Evolutionary conservation across 2,797 vertebrate species (phyloP).

Genomic region (Darevskia nairensis): DNA sequence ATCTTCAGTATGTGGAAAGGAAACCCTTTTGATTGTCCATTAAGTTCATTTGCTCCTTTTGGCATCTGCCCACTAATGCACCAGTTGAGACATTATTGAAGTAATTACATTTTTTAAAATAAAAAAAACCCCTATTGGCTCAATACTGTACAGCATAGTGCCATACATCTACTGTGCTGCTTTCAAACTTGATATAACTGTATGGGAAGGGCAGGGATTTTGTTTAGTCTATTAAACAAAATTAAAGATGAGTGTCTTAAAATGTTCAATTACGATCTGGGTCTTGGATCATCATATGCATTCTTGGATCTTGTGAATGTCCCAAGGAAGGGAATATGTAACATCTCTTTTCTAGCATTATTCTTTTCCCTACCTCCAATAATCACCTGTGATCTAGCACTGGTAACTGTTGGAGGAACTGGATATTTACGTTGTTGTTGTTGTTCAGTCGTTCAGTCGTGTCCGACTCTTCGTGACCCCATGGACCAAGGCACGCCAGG

Average conservation of each 20-base stretch:
- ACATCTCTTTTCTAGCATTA: neutral
- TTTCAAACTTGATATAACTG: neutral
- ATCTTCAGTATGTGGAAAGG: conserved; percentile 30
- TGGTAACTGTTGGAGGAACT: neutral
- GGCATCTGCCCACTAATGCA: conserved; percentile 51
- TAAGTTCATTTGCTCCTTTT: conserved; percentile 53
- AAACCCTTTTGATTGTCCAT: conserved; percentile 11
- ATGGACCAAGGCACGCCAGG: too few species aligned
- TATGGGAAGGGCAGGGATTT: neutral
- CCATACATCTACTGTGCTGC: conserved; percentile 5
- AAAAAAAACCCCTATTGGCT: conserved; percentile 16
- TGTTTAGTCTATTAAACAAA: neutral
- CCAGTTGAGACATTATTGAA: neutral
- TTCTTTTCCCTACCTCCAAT: neutral
- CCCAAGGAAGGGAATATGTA: neutral
- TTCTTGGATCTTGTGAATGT: neutral
- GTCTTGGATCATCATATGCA: neutral
- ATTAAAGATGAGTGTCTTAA: neutral
- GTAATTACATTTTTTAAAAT: conserved; percentile 1
- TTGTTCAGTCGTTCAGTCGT: too few species aligned
- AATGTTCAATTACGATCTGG: neutral
- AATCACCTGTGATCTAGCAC: neutral
- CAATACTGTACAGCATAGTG: neutral
- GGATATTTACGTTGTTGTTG: too few species aligned
- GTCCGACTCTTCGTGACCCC: too few species aligned